Base-by-base conservation (phyloP, 64 coral and sea anemone genomes). In the Hydrozoanthus tunicans region DNA sequence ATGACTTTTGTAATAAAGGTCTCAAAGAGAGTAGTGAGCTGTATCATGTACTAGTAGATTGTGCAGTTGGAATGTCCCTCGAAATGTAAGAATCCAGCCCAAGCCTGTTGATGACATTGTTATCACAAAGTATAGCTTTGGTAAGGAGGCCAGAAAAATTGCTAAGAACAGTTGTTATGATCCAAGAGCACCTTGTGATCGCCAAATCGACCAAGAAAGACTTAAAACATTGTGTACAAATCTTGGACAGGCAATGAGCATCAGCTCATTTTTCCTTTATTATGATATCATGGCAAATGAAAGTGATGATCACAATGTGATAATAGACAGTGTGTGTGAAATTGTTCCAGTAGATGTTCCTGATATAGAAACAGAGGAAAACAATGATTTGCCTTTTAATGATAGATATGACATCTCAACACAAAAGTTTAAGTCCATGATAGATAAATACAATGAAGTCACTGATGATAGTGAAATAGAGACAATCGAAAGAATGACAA, bases 251-350 rank as follows among this genome's bases (percentile, higher is more conserved):
- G 76, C 77, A 25, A 58, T 89, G 56, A 11, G 20, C 62, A 93
- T 77, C 66, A 93, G 92, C 56, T 80, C 75, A 57, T 81, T 81
- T 62, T 93, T 93, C 76, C 66, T 93, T 5, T 93, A 90, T 71
- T 77, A 93, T 82, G 27, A 93, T 60, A 70, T 93, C 3, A 24
- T 80, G 26, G 17, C 92, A 8, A 66, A 79, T 13, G 58, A 24
- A 26, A 4, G 0, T 43, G 76, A 51, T 77, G 54, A 69, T 71
- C 53, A 14, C 73, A 79, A 89, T 79, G 92, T 93, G n/a, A 63
- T 88, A 80, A 68, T 93, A 13, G 92, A 93, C 12, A 89, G 77
- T 78, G 56, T 93, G n/a, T 93, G 85, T 80, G 92, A 89, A 81
- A 53, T 54, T 54, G 85, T 93, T 13, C 77, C 78, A 12, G 56